Percentiles rank a stretch among this genome's conserved stretches.
These are phyloP conservation scores for Pachycephala philippinensis DNA, from an alignment of 2,113 vertebrate species.

Conservation along the genomic window DNA sequence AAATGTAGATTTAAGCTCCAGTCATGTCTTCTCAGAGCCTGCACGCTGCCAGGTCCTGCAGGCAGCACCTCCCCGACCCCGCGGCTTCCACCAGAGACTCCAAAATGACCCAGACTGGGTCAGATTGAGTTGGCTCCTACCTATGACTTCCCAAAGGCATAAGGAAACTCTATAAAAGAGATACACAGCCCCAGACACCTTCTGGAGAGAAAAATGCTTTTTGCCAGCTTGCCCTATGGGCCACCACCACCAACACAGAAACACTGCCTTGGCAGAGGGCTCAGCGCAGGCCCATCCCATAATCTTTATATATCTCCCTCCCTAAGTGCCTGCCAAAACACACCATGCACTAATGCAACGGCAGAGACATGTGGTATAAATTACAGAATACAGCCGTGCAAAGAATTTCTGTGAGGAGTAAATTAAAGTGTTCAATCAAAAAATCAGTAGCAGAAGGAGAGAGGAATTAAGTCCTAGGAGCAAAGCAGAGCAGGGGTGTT, in stretches of 20 bases:
- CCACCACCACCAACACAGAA: neutral
- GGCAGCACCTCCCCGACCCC: neutral
- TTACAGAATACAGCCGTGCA: neutral
- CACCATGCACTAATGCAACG: neutral
- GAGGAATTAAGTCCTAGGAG: slow-evolving; percentile 21
- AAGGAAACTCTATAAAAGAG: neutral
- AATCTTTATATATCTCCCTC: slow-evolving; percentile 45
- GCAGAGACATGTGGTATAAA: slow-evolving; percentile 38
- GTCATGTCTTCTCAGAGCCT: neutral
- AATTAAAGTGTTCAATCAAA: slow-evolving; percentile 54
- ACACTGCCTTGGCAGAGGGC: neutral
- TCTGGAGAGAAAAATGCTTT: neutral
- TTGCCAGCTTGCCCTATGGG: slow-evolving; percentile 10
- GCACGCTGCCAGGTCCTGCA: neutral
- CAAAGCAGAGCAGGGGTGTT: slow-evolving; percentile 3
- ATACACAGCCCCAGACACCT: neutral
- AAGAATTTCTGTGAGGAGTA: slow-evolving; percentile 38
- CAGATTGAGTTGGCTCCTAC: neutral
- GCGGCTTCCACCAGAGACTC: neutral
- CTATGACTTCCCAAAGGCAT: neutral
- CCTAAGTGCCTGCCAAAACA: slow-evolving; percentile 36
- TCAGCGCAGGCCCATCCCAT: neutral
- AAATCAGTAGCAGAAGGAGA: slow-evolving; percentile 49
- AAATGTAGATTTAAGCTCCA: slow-evolving; percentile 27
- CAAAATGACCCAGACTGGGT: neutral